Conservation (phyloP, 1,140 invertebrate species). For the Bombus waltoni region DNA sequence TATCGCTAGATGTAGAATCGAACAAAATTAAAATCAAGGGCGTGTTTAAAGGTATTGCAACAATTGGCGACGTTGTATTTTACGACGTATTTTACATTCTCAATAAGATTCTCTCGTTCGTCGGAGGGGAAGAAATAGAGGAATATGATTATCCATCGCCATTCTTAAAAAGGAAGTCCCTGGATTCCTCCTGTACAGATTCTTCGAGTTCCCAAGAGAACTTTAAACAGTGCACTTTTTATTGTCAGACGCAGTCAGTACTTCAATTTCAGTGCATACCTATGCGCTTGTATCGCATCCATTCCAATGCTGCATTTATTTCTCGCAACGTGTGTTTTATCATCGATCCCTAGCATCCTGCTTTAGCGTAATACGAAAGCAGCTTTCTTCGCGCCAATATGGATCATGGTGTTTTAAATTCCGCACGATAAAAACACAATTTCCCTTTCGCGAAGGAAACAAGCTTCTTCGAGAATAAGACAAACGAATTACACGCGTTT, state of each 20-base stretch:
- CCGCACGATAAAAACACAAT: background rate
- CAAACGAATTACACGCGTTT: background rate
- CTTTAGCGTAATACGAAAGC: background rate
- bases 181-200: conserved; percentile 13
- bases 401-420: background rate
- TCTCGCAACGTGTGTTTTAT: conserved; percentile 39
- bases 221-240: conserved; percentile 41
- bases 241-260: background rate
- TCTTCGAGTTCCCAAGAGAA: background rate
- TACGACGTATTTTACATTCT: too few relatives aligned
- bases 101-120: too few relatives aligned
- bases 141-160: conserved; percentile 25
- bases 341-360: conserved; percentile 15
- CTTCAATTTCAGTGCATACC: conserved; percentile 22
- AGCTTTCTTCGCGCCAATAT: background rate
- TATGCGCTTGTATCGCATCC: conserved; percentile 4
- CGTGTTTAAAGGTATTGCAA: background rate
- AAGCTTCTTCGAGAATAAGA: background rate
- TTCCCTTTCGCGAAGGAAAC: background rate
- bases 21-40: background rate
- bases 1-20: background rate
- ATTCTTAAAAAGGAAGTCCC: conserved; percentile 12
- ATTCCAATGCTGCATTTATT: conserved; percentile 38
- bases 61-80: background rate
- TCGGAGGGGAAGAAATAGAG: conserved; percentile 1